Evolutionary conservation across 2,888 invertebrate species (phyloP).

Genomic region (Lepeophtheirus nordmannii): DNA sequence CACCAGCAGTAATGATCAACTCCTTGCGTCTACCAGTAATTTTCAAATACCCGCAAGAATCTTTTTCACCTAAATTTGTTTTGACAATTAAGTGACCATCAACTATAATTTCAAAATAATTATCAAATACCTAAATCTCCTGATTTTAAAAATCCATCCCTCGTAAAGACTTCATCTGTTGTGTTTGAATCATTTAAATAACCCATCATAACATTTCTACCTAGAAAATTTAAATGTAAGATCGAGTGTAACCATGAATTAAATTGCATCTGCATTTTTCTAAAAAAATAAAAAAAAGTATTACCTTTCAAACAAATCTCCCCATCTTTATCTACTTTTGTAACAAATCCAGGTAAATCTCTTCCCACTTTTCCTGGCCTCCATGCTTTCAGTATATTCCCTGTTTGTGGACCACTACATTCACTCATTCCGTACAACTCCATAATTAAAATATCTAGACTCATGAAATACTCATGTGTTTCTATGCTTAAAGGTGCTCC

Average conservation of each 20-base stretch:
- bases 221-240: constrained; percentile 43
- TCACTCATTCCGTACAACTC: constrained; percentile 75
- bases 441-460: constrained; percentile 58
- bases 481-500: constrained; percentile 74
- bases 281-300: background rate
- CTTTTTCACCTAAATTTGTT: background rate
- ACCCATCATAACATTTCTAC: constrained; percentile 81
- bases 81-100: background rate
- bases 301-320: constrained; percentile 14
- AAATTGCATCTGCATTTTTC: background rate
- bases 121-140: constrained; percentile 9
- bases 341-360: constrained; percentile 47
- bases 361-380: constrained; percentile 50
- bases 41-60: background rate
- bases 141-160: constrained; percentile 3
- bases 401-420: constrained; percentile 57
- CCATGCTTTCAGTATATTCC: constrained; percentile 35
- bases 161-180: constrained; percentile 43
- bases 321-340: constrained; percentile 51
- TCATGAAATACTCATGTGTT: constrained; percentile 70
- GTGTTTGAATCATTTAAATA: constrained; percentile 61
- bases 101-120: background rate
- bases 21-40: constrained; percentile 17
- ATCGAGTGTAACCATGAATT: constrained; percentile 47
- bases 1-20: constrained; percentile 11